Base-by-base conservation (phyloP, 2,888 invertebrate species). In the Loripinus fragilis region DNA sequence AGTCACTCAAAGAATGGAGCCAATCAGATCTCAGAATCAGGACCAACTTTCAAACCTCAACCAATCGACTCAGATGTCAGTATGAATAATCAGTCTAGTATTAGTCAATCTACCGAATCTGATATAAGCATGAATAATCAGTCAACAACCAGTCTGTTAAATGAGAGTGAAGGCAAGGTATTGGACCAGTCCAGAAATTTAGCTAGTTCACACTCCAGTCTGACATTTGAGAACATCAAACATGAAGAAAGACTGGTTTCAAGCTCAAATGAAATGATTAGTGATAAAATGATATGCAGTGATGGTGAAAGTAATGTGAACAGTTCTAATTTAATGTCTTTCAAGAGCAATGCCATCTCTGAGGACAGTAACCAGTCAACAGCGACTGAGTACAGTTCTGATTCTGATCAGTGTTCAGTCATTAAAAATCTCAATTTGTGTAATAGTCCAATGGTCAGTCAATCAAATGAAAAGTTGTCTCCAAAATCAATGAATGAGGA, bases 351-450 rank as follows among this genome's bases (percentile, higher is more conserved):
- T 64, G 67, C 48, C 50, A 80, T 80, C 50, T 89, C 89, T 1
- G 91, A 91, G 60, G 91, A 91, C 78, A 91, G 91, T 83, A 91
- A 91, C 71, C 90, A 89, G 74, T 91, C 91, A 72, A 82, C 76
- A 12, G 67, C 87, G 1, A 89, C 90, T 3, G 84, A 81, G 67
- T 87, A 88, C 69, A 89, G 89, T 81, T 88, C 90, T 20, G 89
- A 89, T 70, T 89, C 90, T 12, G 89, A 90, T 42, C 88, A 88
- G 45, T 88, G 87, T 80, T 85, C 85, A n/a, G 82, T 82, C 41
- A 82, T 85, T 48, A 80, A 85, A 74, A 85, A 85, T 50, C 70
- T 85, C 45, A 82, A 82, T 33, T 74, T 85, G 35, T 60, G 81
- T 52, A 79, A 77, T 28, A 84, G 84, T 78, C 84, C 84, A 12